These are phyloP conservation scores for Pammene fasciana DNA, from an alignment of 2,888 invertebrate genomes.

Conservation along the genomic window DNA sequence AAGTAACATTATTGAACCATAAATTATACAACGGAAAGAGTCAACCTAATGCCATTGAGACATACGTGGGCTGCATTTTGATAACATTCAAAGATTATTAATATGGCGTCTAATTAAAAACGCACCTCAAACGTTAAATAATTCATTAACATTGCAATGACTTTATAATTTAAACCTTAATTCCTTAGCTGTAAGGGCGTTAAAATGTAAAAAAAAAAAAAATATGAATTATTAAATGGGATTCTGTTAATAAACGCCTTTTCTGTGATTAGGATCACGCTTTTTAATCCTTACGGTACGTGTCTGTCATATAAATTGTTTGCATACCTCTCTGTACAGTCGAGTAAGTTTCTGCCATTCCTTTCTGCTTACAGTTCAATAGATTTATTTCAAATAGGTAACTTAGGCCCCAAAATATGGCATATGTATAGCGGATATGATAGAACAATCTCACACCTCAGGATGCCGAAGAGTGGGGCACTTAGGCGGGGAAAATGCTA, in stretches of 20 bases:
- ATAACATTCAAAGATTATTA: conserved; percentile 20
- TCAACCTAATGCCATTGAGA: conserved; percentile 10
- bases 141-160: conserved; percentile 17
- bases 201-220: conserved; percentile 13
- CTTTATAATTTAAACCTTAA: background rate
- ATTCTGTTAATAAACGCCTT: conserved; percentile 29
- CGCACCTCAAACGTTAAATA: conserved; percentile 18
- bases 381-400: background rate
- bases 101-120: conserved; percentile 29
- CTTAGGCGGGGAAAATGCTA: too few species aligned
- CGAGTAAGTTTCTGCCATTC: background rate
- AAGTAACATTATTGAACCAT: conserved; percentile 2
- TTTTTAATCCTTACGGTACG: conserved; percentile 11
- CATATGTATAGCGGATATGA: too few species aligned
- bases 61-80: conserved; percentile 13
- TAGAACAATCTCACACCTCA: too few species aligned
- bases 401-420: too few species aligned
- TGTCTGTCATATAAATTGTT: conserved; percentile 7
- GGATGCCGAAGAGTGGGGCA: too few species aligned
- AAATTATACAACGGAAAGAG: conserved; percentile 9
- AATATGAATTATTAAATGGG: conserved; percentile 37
- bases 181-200: background rate
- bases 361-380: background rate
- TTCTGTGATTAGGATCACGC: conserved; percentile 26
- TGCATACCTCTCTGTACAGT: background rate